phyloP scores from a whole-genome alignment of 2,797 vertebrate genomes.

The Urocyon cinereoargenteus region DNA sequence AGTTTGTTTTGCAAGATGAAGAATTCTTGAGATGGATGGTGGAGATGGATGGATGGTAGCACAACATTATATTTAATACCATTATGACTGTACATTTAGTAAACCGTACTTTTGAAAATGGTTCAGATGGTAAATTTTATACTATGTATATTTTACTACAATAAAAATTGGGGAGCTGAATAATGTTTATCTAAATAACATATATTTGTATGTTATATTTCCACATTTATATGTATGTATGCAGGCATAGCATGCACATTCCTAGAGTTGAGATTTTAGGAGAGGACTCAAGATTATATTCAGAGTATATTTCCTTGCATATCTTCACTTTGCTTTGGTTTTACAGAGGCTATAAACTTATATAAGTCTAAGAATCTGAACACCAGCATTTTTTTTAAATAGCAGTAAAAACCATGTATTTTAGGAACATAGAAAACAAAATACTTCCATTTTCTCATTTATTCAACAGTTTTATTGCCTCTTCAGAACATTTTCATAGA shows the following conservation, averaged over 20 bases:
- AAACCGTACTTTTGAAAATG: too few relatives aligned
- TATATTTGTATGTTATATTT: too few relatives aligned
- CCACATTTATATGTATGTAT: too few relatives aligned
- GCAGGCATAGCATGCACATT: neutral
- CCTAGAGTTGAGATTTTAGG: neutral
- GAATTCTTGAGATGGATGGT: too few relatives aligned
- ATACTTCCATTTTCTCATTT: conserved; percentile 79
- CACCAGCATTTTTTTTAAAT: neutral
- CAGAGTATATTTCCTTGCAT: neutral
- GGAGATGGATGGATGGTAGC: too few relatives aligned
- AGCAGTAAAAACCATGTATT: neutral
- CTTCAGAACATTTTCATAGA: conserved; percentile 96
- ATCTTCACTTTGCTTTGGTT: neutral
- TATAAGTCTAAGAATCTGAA: neutral
- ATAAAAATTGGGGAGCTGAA: too few relatives aligned
- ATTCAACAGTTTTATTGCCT: conserved; percentile 92
- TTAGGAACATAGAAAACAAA: neutral
- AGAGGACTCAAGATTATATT: neutral
- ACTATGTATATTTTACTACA: too few relatives aligned
- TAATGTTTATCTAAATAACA: too few relatives aligned
- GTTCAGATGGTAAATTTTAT: too few relatives aligned
- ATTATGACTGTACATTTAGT: too few relatives aligned
- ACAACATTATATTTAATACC: too few relatives aligned
- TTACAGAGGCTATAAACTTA: neutral
- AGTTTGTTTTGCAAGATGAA: too few relatives aligned